Percentiles rank a stretch among this genome's conserved stretches.
These are phyloP conservation scores for Syngnathus rostellatus DNA, from an alignment of 2,797 vertebrate genomes.

Conservation along the genomic window DNA sequence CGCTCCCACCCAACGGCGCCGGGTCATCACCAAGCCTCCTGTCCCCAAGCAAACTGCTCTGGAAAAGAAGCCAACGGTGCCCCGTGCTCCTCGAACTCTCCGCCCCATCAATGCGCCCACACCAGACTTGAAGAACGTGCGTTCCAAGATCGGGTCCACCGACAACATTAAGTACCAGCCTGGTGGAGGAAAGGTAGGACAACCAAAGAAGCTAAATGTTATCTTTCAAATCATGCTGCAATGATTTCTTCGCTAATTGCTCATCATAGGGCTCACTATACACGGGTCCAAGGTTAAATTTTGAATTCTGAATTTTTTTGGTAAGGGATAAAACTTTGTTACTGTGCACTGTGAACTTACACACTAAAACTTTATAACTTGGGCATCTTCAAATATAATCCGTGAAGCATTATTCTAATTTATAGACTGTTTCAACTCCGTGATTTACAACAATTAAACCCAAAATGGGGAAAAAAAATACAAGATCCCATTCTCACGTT, in stretches of 20 bases:
- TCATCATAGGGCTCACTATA: neutral
- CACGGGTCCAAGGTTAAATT: neutral
- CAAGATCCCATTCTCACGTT: neutral
- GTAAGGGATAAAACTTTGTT: neutral
- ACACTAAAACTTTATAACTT: too few relatives aligned
- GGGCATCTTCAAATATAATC: too few relatives aligned
- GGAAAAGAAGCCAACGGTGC: constrained; percentile 68
- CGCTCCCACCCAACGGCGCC: constrained; percentile 46
- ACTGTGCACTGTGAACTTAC: neutral
- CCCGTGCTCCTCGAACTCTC: constrained; percentile 61
- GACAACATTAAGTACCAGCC: constrained; percentile 99
- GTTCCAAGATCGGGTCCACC: constrained; percentile 96
- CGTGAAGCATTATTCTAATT: neutral
- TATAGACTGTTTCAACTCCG: neutral
- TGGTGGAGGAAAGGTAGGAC: constrained; percentile 90
- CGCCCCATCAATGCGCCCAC: constrained; percentile 66
- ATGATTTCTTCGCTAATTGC: neutral
- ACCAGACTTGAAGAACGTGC: constrained; percentile 85
- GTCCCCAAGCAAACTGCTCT: constrained; percentile 66
- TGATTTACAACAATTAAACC: neutral
- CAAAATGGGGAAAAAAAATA: neutral
- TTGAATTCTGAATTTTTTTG: neutral
- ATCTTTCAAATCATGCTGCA: neutral
- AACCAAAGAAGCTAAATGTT: neutral
- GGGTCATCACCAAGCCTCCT: constrained; percentile 70